Base-by-base conservation (phyloP, 1,140 invertebrate species). In the Diploscapter pachys region DNA sequence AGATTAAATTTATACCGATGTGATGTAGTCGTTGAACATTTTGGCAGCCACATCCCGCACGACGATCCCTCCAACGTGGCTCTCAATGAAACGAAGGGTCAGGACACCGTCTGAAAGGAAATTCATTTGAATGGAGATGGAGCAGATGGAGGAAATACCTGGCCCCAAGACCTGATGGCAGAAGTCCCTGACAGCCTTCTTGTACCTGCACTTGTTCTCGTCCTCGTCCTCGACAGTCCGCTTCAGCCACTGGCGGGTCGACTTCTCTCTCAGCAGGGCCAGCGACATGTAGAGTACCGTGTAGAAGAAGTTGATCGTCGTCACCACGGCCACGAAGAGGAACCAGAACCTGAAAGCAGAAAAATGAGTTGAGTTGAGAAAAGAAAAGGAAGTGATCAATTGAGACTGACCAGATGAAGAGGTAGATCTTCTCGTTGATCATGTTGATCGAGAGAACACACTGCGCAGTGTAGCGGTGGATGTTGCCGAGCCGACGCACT, bases 361-460 rank as follows among this genome's bases (percentile, higher is more conserved):
- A 31, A 31, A 31, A 31, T 31, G 31, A 31, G 31, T 31, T 31
- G 31, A 31, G 31, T 31, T 31, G 1, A 31, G 31, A 31, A 31
- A 31, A 31, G 31, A 31, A 31, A 31, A 31, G 31, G 31, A 31
- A 31, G 31, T 31, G 31, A 71, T 31, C 61, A 48, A 75, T 67
- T 49, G 48, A n/a, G 4, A 13, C 73, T 48, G 51, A 82, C 82
- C 82, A 84, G 66, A 84, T 75, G 67, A 85, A 85, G 64, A 85
- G 70, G 67, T 83, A 85, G 55, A 85, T 85, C 73, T 85, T 85
- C 66, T 85, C 83, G 77, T 82, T 82, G 79, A 84, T 85, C 85
- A 85, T 86, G 75, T 85, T 85, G 74, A 85, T 80, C 83, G 85
- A 85, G n/a, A 85, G 73, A 5, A 86, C 84, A 67, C 84, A 85